Percentiles rank a stretch among this genome's conserved stretches.
These are phyloP conservation scores for Lycopodina hypogea DNA, from an alignment of 37 sponge, comb jelly and placozoan species.

Conservation along the genomic window DNA sequence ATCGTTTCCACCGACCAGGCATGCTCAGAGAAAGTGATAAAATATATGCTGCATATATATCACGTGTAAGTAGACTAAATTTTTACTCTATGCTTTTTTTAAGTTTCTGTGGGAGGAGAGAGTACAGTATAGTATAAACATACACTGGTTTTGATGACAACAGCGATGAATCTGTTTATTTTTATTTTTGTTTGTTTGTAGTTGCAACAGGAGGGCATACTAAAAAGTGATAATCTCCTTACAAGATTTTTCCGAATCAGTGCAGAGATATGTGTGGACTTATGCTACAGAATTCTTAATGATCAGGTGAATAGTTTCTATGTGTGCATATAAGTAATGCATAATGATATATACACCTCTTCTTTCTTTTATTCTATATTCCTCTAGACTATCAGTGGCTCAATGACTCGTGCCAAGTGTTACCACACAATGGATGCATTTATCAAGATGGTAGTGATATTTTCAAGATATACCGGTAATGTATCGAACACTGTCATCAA, in stretches of 20 bases:
- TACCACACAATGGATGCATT: conserved; percentile 99
- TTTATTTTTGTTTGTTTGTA: conserved; percentile 8
- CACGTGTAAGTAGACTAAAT: conserved; percentile 67
- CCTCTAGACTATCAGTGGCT: conserved; percentile 50
- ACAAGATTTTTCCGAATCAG: conserved; percentile 92
- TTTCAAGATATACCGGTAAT: conserved; percentile 89
- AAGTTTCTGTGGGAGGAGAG: too few species aligned
- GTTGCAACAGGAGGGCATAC: conserved; percentile 95
- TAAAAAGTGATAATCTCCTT: conserved; percentile 91
- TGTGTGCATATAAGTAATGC: neutral
- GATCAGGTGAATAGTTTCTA: conserved; percentile 45
- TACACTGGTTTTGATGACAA: too few species aligned
- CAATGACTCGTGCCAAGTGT: conserved; percentile 90
- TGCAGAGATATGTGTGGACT: conserved; percentile 95
- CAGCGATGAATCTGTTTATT: neutral
- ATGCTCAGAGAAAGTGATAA: conserved; percentile 84
- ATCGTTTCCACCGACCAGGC: conserved; percentile 87
- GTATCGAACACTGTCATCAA: conserved; percentile 77
- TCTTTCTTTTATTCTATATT: neutral
- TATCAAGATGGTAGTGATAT: conserved; percentile 91
- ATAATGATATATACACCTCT: neutral
- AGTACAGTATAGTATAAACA: neutral
- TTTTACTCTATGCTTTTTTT: too few species aligned
- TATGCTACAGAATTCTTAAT: conserved; percentile 88
- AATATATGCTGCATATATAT: conserved; percentile 85